Conservation (phyloP, 2,797 vertebrate species). For the Amphiprion clarkii region DNA sequence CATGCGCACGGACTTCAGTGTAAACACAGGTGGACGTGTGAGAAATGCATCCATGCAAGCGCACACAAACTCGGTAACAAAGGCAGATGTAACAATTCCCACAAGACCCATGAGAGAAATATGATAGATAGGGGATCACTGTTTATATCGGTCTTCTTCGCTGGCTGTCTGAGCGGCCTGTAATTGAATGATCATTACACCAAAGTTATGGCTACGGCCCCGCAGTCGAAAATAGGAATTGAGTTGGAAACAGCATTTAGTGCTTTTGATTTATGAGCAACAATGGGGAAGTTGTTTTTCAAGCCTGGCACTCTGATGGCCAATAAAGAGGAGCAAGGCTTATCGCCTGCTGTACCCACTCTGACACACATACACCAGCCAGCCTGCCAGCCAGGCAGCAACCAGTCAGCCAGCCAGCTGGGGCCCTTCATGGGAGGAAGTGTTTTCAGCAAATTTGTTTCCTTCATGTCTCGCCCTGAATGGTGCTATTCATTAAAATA, state of each 20-base stretch:
- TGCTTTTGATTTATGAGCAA: conserved; percentile 82
- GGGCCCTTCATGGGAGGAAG: conserved; percentile 77
- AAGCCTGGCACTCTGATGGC: conserved; percentile 69
- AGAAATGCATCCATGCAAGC: conserved; percentile 29
- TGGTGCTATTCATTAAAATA: conserved; percentile 80
- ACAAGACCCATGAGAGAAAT: conserved; percentile 44
- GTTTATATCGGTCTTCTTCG: conserved; percentile 58
- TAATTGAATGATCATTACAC: conserved; percentile 82
- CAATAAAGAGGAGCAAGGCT: conserved; percentile 79
- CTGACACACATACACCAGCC: conserved; percentile 58
- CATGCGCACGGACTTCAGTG: conserved; percentile 23
- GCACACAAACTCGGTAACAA: conserved; percentile 51
- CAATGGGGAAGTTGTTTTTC: conserved; percentile 70
- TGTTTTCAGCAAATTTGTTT: conserved; percentile 78
- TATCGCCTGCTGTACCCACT: conserved; percentile 75
- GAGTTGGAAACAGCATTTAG: conserved; percentile 77
- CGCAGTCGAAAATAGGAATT: conserved; percentile 62
- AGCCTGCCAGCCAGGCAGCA: conserved; percentile 58
- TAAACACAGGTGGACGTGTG: conserved; percentile 41
- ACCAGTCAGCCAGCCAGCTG: conserved; percentile 78
- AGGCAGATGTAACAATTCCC: conserved; percentile 60
- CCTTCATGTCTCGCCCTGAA: conserved; percentile 78
- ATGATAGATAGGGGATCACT: conserved; percentile 62
- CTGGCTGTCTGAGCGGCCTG: conserved; percentile 65
- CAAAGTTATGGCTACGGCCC: conserved; percentile 69